A percentile compares a stretch with the other conserved stretches of the same genome.
Conservation (phyloP, 2,113 vertebrate genomes). For the Pongo pygmaeus region DNA sequence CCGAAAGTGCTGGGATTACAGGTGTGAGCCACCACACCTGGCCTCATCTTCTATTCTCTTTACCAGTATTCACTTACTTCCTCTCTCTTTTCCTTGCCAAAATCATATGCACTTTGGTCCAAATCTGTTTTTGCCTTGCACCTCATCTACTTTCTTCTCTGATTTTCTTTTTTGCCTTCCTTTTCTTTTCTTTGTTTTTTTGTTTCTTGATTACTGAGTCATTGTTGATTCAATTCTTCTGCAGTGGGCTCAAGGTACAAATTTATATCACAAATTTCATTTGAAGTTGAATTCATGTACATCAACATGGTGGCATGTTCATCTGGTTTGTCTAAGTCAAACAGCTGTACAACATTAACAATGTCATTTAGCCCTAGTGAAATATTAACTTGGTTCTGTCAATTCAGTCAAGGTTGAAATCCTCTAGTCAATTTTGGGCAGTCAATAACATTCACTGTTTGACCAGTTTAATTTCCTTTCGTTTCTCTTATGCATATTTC, state of each 20-base stretch:
- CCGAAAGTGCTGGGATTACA: too few species aligned
- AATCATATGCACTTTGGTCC: neutral
- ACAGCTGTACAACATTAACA: neutral
- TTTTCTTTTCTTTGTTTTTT: neutral
- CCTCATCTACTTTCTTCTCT: neutral
- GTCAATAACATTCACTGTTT: neutral
- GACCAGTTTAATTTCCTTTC: neutral
- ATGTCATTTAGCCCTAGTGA: neutral
- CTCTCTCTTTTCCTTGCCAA: neutral
- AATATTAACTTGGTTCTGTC: conserved; percentile 29
- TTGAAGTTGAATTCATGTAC: neutral
- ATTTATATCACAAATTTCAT: neutral
- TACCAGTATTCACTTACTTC: too few species aligned
- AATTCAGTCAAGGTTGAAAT: conserved; percentile 35
- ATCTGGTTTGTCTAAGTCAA: neutral
- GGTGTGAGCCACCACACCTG: too few species aligned
- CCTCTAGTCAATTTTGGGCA: neutral
- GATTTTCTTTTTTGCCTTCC: neutral
- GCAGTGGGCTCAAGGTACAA: neutral
- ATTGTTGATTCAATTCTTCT: neutral
- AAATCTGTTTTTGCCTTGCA: neutral
- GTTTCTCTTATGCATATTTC: neutral
- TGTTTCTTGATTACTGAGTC: neutral
- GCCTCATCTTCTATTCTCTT: neutral
- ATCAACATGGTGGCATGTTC: neutral